Evolutionary conservation across 1,140 invertebrate species (phyloP).

Genomic region (Papilio xuthus): DNA sequence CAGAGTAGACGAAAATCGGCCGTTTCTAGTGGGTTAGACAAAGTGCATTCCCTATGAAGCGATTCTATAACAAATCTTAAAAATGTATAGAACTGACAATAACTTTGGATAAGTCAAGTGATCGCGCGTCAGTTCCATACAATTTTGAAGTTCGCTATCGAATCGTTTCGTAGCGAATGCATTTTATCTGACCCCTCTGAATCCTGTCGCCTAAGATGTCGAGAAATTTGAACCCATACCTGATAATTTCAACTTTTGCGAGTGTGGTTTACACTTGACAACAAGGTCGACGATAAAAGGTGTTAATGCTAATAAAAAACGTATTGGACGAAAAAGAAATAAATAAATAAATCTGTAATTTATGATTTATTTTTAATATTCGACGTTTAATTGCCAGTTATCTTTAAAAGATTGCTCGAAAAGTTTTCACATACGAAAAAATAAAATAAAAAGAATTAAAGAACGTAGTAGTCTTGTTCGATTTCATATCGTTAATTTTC

Average conservation of each 20-base stretch:
- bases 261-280: not conserved
- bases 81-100: too few relatives aligned
- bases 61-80: too few relatives aligned
- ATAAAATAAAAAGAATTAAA: not conserved
- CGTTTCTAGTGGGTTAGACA: too few relatives aligned
- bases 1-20: too few relatives aligned
- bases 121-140: too few relatives aligned
- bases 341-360: conserved; percentile 1
- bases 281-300: not conserved
- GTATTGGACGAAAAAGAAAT: not conserved
- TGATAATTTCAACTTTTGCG: not conserved
- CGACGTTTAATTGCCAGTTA: conserved; percentile 21
- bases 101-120: too few relatives aligned
- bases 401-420: conserved; percentile 12
- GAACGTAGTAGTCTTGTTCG: conserved; percentile 20
- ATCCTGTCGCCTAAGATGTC: too few relatives aligned
- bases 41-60: too few relatives aligned
- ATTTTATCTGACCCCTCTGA: too few relatives aligned
- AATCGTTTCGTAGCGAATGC: too few relatives aligned
- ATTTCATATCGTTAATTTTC: conserved; percentile 31
- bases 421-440: conserved; percentile 10
- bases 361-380: conserved; percentile 23
- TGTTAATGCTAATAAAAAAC: conserved; percentile 10
- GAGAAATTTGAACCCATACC: not conserved
- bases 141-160: too few relatives aligned